These are phyloP conservation scores for Apostichopus leukothele DNA, from an alignment of 53 echinoderm and acorn worm species.

Conservation along the genomic window DNA sequence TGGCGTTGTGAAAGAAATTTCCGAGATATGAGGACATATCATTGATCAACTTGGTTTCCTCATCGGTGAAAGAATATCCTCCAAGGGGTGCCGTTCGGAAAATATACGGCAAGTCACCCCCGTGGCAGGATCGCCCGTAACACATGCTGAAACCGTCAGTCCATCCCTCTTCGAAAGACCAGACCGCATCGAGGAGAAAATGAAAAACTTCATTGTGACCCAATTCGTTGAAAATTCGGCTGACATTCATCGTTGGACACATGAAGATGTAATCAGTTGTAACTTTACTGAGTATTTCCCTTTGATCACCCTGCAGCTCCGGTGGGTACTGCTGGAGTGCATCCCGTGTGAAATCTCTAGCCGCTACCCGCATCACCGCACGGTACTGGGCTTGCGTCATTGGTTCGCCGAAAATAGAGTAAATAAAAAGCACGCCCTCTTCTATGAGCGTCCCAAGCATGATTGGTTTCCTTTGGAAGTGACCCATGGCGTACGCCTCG, in stretches of 20 bases:
- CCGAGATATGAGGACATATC: conserved; percentile 48
- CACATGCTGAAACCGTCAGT: conserved; percentile 4
- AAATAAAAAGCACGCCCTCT: conserved; percentile 41
- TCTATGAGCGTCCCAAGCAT: conserved; percentile 40
- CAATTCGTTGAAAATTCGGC: neutral
- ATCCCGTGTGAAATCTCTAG: neutral
- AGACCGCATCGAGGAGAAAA: conserved; percentile 47
- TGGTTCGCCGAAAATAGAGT: neutral
- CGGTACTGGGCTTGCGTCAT: neutral
- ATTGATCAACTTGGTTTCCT: conserved; percentile 21
- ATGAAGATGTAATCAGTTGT: conserved; percentile 49
- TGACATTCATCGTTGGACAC: conserved; percentile 47
- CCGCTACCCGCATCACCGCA: neutral
- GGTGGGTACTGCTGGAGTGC: conserved; percentile 30
- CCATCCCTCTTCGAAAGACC: conserved; percentile 36
- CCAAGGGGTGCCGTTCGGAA: conserved; percentile 41
- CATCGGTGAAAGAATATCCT: conserved; percentile 1
- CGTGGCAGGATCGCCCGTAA: conserved; percentile 45
- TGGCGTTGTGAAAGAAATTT: conserved; percentile 49
- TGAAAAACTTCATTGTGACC: conserved; percentile 27
- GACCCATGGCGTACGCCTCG: conserved; percentile 24
- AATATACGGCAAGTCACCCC: conserved; percentile 52
- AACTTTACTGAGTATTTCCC: conserved; percentile 32
- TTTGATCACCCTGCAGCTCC: neutral
- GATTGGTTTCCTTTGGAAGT: conserved; percentile 49